Percentiles rank a stretch among this genome's conserved stretches.
Conservation (phyloP, 2,113 vertebrate species). For the Calyptomena viridis region DNA sequence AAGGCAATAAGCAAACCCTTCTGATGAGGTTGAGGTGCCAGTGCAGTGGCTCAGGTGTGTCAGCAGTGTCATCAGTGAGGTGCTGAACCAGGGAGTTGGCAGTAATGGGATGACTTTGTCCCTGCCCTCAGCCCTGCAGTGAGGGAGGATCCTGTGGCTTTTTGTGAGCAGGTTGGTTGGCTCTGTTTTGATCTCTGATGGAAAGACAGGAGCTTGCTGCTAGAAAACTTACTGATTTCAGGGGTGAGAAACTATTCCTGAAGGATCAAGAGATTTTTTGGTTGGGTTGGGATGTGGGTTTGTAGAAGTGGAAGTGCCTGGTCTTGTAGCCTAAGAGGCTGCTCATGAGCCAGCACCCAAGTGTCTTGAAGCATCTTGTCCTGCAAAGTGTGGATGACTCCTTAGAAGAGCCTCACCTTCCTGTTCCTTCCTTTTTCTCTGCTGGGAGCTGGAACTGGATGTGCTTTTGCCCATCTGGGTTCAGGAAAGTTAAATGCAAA, state of each 20-base stretch:
- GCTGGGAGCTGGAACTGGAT: neutral
- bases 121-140: neutral
- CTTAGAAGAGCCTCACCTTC: neutral
- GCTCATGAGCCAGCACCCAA: neutral
- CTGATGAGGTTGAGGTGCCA: neutral
- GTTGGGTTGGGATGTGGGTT: accelerated
- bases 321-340: neutral
- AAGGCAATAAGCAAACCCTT: neutral
- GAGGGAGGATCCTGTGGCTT: neutral
- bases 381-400: neutral
- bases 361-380: neutral
- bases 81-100: neutral
- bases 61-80: neutral
- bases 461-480: neutral
- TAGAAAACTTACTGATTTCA: neutral
- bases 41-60: neutral
- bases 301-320: neutral
- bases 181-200: neutral
- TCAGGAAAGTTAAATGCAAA: neutral
- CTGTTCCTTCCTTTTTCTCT: neutral
- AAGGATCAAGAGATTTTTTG: neutral
- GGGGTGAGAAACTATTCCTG: neutral
- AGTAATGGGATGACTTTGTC: neutral
- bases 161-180: neutral
- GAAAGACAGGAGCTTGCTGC: neutral